Conservation (phyloP, 2,797 vertebrate genomes). For the Acrocephalus scirpaceus region DNA sequence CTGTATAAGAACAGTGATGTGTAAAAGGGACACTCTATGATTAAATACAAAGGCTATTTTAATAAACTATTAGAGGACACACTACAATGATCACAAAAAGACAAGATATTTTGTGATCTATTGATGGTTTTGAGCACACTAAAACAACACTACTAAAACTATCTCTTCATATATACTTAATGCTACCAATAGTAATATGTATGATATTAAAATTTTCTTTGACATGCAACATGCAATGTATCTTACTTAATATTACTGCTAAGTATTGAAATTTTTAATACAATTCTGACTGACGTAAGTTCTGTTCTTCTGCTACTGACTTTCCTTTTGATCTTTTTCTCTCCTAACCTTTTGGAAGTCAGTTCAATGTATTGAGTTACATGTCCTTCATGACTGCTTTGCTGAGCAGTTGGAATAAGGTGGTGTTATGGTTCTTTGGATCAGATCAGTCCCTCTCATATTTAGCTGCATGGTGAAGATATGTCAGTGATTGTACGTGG, state of each 20-base stretch:
- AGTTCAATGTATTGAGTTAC: not conserved
- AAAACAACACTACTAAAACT: not conserved
- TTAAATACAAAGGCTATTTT: not conserved
- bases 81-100: not conserved
- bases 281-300: not conserved
- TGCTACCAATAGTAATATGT: not conserved
- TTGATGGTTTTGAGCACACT: not conserved
- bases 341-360: not conserved
- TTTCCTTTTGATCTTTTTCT: not conserved
- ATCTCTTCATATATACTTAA: not conserved
- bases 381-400: not conserved
- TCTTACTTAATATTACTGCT: not conserved
- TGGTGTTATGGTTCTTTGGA: not conserved
- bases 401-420: not conserved
- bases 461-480: not conserved
- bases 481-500: rapidly evolving
- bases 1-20: not conserved
- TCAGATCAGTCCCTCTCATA: not conserved
- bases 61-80: not conserved
- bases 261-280: not conserved
- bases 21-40: not conserved
- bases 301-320: not conserved
- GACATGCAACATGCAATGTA: not conserved
- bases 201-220: not conserved
- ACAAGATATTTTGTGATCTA: not conserved